Evolutionary conservation across 1,140 invertebrate genomes (phyloP), one percentile per base, ranked within the genome.

Genomic region (Campoletis sonorensis): DNA sequence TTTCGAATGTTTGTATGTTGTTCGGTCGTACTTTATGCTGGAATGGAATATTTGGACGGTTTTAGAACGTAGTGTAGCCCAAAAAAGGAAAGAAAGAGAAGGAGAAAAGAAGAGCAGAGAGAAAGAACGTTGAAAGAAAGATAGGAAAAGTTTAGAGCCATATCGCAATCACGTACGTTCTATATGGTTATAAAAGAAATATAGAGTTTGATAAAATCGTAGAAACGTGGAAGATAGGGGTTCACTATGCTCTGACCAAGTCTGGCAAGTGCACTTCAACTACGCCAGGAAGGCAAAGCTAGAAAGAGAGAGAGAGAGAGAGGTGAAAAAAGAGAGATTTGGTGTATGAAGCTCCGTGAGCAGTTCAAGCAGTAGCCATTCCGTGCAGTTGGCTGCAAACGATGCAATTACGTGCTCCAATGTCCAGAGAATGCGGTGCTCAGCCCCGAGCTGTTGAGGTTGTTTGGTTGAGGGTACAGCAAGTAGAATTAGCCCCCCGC

Each of bases 351-450:
- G 51, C 61, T 61, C 40, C 58, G 11, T 0, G 45, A 27, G 54
- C 16, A 45, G 30, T 40, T 78, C 58, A 26, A 78, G 76, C 30
- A 80, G 51, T 26, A 80, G 77, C 77, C 83, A 81, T 85, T 85
- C 80, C 75, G 80, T 82, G 82, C 82, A 87, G 84, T 87, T 87
- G 84, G 83, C 85, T 87, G 71, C 86, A 85, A 86, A 85, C 86
- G 87, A 88, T 89, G 87, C 88, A 90, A 90, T 90, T 89, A 89
- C 86, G 81, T 79, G 81, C 86, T 86, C 86, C 88, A 90, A 90
- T 89, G 87, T 87, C 85, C 86, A 80, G 81, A 82, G 86, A 90
- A 88, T 89, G 86, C 85, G 79, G 83, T 80, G 81, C 84, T 81
- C 84, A 58, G 16, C 51, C 37, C 13, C 73, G 54, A 75, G 51